Base-by-base conservation (phyloP, 1,140 invertebrate species). In the Sycophaga agraensis region DNA sequence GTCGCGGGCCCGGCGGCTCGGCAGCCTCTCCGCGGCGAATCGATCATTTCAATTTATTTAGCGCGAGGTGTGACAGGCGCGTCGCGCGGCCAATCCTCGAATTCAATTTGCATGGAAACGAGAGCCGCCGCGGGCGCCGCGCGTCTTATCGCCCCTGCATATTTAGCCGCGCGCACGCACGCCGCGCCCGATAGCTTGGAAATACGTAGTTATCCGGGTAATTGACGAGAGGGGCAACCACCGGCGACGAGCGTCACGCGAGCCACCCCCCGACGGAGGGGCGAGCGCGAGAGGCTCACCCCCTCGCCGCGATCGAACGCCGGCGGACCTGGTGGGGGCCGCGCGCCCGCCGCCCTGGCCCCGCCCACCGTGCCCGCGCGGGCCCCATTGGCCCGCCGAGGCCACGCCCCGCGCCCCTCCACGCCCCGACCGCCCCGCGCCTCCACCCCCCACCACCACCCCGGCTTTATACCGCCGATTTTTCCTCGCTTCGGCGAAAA, bases 151-250 rank as follows among this genome's bases (percentile, higher is more conserved):
- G 14, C 1, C 12, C 16, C 21, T 6, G n/a, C n/a, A n/a, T 40
- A 14, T 40, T 19, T 6, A 6, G 8, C 16, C 40, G 14, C 39
- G 22, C 22, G n/a, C 8, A 14, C 37, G 22, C 12, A 2, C 9
- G 5, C 40, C 28, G 28, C 9, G 21, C 34, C 34, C 28, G 37
- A 28, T 26, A 58, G 34, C 60, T 62, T 22, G 40, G 12, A 62
- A 63, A 63, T 53, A 63, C 54, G 54, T 53, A 57, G n/a, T 63
- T 58, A 58, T 58, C 48, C 54, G 46, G 21, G 54, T 53, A 58
- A 63, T 63, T 53, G 61, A 58, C 46, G 40, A 63, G 61, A 53
- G 31, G 11, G 22, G 8, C 6, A 4, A 17, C 8, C 37, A 48
- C 11, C 49, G 39, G 49, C 31, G 45, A 31, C 21, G 8, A 14